Conservation (phyloP, 2,888 invertebrate genomes). For the Tenthredo mesomela region DNA sequence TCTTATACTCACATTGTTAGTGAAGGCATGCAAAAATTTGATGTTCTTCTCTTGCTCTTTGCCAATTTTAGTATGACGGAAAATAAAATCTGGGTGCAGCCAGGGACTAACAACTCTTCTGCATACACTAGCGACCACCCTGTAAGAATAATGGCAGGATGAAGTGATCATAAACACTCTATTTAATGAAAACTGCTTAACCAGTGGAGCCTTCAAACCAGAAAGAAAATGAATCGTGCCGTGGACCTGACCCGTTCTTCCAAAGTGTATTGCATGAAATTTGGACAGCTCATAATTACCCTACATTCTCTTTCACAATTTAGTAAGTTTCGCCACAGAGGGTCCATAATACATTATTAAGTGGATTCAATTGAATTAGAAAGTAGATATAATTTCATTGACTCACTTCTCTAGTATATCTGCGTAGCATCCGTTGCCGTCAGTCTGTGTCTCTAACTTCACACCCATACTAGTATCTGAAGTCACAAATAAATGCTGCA, state of each 20-base stretch:
- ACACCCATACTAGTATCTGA: slow-evolving; percentile 1
- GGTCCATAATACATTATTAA: too few species aligned
- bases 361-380: too few species aligned
- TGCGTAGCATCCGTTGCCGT: not conserved
- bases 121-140: not conserved
- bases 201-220: not conserved
- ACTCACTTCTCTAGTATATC: not conserved
- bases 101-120: not conserved
- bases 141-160: not conserved
- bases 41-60: not conserved
- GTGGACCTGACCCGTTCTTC: too few species aligned
- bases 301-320: too few species aligned
- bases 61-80: not conserved
- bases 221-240: not conserved
- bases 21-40: not conserved
- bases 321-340: too few species aligned
- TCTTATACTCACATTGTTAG: not conserved
- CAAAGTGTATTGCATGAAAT: too few species aligned
- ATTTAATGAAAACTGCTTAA: not conserved
- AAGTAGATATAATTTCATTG: not conserved
- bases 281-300: too few species aligned
- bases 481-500: not conserved
- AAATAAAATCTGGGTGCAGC: slow-evolving; percentile 11
- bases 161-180: not conserved
- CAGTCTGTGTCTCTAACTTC: not conserved